These are phyloP conservation scores for Nebria salina DNA, from an alignment of 2,888 invertebrate species.

Conservation along the genomic window DNA sequence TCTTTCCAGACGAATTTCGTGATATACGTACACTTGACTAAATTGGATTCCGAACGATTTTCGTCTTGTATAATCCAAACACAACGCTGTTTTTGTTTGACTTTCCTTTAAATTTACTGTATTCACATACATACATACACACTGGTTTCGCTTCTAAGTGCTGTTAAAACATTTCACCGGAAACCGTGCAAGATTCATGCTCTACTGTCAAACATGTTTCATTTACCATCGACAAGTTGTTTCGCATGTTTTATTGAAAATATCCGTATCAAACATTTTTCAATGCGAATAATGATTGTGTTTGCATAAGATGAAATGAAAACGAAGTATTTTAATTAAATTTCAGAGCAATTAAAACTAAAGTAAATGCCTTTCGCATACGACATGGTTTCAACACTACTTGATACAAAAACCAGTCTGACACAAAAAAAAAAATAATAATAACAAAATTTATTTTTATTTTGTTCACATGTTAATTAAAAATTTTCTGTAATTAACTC, in stretches of 20 bases:
- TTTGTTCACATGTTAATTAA: slow-evolving; percentile 32
- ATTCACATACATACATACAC: not conserved
- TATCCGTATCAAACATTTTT: not conserved
- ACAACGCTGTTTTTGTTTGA: not conserved
- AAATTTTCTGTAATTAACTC: slow-evolving; percentile 31
- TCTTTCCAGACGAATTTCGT: slow-evolving; percentile 18
- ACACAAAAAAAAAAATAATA: not conserved
- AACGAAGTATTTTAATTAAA: slow-evolving; percentile 8
- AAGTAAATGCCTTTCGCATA: not conserved
- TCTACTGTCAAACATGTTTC: slow-evolving; percentile 38
- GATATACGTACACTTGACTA: slow-evolving; percentile 15
- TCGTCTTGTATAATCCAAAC: not conserved
- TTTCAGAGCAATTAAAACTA: slow-evolving; percentile 10
- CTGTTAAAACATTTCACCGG: not conserved
- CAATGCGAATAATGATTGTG: not conserved
- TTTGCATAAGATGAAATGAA: not conserved
- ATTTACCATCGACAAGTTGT: slow-evolving; percentile 7
- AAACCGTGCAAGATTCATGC: slow-evolving; percentile 37
- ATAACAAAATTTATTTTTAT: slow-evolving; percentile 16
- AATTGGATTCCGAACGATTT: not conserved
- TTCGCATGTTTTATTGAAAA: not conserved
- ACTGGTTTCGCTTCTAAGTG: not conserved
- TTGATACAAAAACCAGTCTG: slow-evolving; percentile 5
- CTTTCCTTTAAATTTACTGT: not conserved
- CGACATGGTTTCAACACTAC: not conserved